phyloP scores from a whole-genome alignment of 2,888 invertebrate species.

The Hermodice carunculata region DNA sequence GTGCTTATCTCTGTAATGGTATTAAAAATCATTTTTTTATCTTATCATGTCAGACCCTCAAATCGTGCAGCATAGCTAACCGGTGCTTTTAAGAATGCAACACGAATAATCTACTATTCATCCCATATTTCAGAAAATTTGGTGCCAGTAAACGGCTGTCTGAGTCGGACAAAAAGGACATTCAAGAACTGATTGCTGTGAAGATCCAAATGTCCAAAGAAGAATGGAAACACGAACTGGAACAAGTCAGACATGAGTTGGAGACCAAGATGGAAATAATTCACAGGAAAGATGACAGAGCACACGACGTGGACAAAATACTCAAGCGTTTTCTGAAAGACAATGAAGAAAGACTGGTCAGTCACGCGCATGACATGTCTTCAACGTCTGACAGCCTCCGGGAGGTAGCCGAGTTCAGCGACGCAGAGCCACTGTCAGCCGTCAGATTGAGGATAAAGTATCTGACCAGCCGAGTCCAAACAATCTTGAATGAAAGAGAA shows the following conservation, averaged over 20 bases:
- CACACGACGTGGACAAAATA: background rate
- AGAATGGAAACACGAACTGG: constrained; percentile 35
- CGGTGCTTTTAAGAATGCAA: too few relatives aligned
- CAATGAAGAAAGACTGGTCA: background rate
- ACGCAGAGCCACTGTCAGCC: background rate
- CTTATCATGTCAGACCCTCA: too few relatives aligned
- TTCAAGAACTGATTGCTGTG: constrained; percentile 34
- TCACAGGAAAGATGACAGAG: constrained; percentile 9
- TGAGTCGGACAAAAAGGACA: constrained; percentile 36
- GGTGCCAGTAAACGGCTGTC: constrained; percentile 35
- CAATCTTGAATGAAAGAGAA: constrained; percentile 5
- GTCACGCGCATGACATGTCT: constrained; percentile 4
- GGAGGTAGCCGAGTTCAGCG: background rate
- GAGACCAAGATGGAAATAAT: background rate
- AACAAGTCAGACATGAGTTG: constrained; percentile 16
- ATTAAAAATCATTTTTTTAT: too few relatives aligned
- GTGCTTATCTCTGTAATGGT: too few relatives aligned
- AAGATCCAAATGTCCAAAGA: constrained; percentile 38
- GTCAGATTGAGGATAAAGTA: background rate
- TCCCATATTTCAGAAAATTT: constrained; percentile 36
- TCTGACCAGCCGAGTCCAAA: background rate
- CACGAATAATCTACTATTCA: too few relatives aligned
- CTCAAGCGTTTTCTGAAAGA: background rate
- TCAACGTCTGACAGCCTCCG: background rate
- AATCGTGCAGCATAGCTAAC: too few relatives aligned